Conservation (phyloP, 2,797 vertebrate genomes). For the Artibeus lituratus region DNA sequence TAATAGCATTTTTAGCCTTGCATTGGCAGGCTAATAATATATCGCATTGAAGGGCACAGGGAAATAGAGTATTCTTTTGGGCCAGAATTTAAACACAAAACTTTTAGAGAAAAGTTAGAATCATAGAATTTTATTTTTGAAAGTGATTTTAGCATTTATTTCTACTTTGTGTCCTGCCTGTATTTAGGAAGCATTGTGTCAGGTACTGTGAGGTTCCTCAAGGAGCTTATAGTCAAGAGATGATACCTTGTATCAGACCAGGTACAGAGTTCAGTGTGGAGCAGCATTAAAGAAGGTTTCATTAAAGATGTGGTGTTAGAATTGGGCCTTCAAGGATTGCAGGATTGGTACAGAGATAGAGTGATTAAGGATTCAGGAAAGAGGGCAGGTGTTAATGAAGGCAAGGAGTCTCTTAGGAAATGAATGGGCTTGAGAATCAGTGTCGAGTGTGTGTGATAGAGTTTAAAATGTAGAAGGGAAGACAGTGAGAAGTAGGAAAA, state of each 20-base stretch:
- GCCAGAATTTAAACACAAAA: constrained; percentile 30
- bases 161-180: background rate
- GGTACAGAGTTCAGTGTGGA: background rate
- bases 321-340: background rate
- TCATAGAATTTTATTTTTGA: constrained; percentile 13
- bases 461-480: constrained; percentile 29
- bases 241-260: background rate
- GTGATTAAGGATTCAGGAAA: background rate
- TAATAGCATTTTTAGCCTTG: background rate
- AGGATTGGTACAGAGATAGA: background rate
- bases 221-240: background rate
- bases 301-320: background rate
- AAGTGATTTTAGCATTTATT: constrained; percentile 6
- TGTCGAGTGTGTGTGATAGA: background rate
- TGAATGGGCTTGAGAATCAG: background rate
- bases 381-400: background rate
- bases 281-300: background rate
- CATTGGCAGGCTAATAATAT: background rate
- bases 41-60: background rate
- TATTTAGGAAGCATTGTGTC: background rate
- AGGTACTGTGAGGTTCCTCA: background rate
- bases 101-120: constrained; percentile 20
- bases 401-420: background rate
- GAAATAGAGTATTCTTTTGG: background rate
- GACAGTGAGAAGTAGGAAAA: background rate